Evolutionary conservation across 2,113 vertebrate genomes (phyloP).

Genomic region (Prolemur simus): DNA sequence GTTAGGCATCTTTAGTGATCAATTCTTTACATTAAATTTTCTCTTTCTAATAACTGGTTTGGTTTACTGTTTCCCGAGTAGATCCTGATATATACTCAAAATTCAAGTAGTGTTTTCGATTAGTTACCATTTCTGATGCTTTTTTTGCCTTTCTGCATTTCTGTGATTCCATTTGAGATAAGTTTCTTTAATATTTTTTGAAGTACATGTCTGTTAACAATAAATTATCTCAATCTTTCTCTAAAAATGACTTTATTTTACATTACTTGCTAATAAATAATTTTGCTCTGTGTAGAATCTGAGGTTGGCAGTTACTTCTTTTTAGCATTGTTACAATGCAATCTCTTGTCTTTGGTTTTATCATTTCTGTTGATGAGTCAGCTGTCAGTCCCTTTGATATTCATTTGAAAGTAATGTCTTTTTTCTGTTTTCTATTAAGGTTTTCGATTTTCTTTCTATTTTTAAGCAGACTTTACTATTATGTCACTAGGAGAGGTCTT

Average conservation of each 20-base stretch:
- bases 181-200: background rate
- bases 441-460: background rate
- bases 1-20: background rate
- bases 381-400: background rate
- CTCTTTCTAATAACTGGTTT: background rate
- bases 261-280: background rate
- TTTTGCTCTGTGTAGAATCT: background rate
- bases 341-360: background rate
- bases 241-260: background rate
- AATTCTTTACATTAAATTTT: background rate
- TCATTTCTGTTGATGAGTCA: background rate
- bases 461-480: background rate
- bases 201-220: background rate
- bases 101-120: background rate
- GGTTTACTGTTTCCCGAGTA: background rate
- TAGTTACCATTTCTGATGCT: background rate
- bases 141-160: background rate
- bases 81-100: background rate
- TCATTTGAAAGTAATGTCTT: background rate
- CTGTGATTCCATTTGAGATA: background rate
- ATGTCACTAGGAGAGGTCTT: background rate
- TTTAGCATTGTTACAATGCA: background rate
- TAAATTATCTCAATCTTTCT: background rate
- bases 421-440: background rate
- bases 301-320: background rate